These are phyloP conservation scores for Anoplophora glabripennis DNA, from an alignment of 1,140 invertebrate genomes.

Conservation along the genomic window DNA sequence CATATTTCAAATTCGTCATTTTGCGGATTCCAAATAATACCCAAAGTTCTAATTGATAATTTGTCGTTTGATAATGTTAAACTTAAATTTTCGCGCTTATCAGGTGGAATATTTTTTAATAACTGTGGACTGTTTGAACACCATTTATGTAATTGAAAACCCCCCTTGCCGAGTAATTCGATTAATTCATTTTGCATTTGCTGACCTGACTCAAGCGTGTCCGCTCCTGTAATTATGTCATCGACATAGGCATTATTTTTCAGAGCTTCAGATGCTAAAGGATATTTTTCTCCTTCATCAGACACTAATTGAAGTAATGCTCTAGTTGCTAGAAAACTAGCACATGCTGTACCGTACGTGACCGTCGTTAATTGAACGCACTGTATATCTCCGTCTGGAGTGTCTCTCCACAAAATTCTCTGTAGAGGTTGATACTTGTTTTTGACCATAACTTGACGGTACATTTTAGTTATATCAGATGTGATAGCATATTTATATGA, in stretches of 20 bases:
- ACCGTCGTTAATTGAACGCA: constrained; percentile 36
- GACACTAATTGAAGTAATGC: constrained; percentile 34
- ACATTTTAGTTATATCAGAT: constrained; percentile 51
- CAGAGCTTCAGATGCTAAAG: constrained; percentile 33
- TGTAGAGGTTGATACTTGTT: constrained; percentile 39
- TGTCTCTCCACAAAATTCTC: constrained; percentile 42
- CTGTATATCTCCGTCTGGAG: constrained; percentile 15
- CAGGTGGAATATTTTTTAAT: no score
- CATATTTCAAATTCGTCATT: no score
- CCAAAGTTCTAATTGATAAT: no score
- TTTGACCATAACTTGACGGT: constrained; percentile 46
- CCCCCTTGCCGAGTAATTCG: no score
- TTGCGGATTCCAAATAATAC: no score
- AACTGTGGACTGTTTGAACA: no score
- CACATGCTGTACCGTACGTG: constrained; percentile 40
- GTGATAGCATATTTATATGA: constrained; percentile 23
- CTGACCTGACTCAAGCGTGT: no score
- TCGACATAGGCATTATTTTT: constrained; percentile 49
- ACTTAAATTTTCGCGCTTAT: no score
- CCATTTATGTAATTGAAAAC: no score
- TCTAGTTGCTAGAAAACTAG: constrained; percentile 40
- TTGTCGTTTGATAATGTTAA: no score
- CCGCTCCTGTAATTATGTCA: constrained; percentile 32
- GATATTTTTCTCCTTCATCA: constrained; percentile 34
- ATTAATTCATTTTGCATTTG: no score